A percentile compares a stretch with the other conserved stretches of the same genome.
These are phyloP conservation scores for Orthosia incerta DNA, from an alignment of 2,888 invertebrate genomes.

Conservation along the genomic window DNA sequence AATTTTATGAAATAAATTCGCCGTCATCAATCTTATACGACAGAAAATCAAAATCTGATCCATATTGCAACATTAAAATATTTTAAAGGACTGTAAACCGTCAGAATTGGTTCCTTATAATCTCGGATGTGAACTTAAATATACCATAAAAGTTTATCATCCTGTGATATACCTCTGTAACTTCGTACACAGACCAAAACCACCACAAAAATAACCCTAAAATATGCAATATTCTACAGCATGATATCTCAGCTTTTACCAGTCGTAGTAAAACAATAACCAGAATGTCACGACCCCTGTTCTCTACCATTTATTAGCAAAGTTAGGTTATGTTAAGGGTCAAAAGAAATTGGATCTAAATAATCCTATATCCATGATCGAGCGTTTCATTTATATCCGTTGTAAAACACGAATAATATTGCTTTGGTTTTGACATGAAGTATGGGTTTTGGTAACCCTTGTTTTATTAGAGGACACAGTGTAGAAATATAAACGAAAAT, in stretches of 20 bases:
- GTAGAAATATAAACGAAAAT: conserved; percentile 2
- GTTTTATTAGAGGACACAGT: conserved; percentile 58
- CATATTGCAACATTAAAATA: conserved; percentile 48
- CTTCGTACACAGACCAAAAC: conserved; percentile 22
- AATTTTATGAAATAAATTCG: conserved; percentile 17
- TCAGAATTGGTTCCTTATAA: conserved; percentile 34
- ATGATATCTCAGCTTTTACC: conserved; percentile 30
- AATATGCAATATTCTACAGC: neutral
- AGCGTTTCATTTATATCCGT: conserved; percentile 71
- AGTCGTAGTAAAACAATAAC: conserved; percentile 37
- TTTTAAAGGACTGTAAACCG: conserved; percentile 46
- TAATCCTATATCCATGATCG: conserved; percentile 63
- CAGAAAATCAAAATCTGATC: conserved; percentile 43
- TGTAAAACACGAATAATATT: conserved; percentile 72
- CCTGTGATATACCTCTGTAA: conserved; percentile 16
- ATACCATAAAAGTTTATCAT: too few relatives aligned
- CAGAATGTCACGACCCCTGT: conserved; percentile 37
- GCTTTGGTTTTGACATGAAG: conserved; percentile 68
- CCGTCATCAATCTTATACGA: conserved; percentile 30
- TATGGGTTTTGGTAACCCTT: conserved; percentile 63
- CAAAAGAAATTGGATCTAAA: conserved; percentile 57
- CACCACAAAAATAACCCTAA: conserved; percentile 4
- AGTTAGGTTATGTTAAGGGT: conserved; percentile 26
- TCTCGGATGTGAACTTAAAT: neutral
- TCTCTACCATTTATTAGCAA: conserved; percentile 34